phyloP scores from a whole-genome alignment of 2,113 vertebrate species.

The Daubentonia madagascariensis region DNA sequence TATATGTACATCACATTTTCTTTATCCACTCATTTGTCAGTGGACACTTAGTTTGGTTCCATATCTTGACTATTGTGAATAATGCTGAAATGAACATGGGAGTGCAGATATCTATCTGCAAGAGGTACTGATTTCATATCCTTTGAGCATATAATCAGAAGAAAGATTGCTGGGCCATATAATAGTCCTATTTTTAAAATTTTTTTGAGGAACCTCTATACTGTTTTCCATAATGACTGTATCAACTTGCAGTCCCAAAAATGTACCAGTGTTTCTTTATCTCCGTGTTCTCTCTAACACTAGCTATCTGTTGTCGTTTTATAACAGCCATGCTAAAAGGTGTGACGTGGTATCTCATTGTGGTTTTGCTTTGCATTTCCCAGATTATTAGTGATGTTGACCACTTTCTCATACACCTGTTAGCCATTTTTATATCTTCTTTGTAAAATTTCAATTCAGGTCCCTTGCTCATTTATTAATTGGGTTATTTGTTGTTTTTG shows the following conservation, averaged over 20 bases:
- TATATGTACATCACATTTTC: background rate
- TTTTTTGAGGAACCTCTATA: background rate
- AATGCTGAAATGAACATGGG: background rate
- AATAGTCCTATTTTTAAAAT: background rate
- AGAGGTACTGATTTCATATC: background rate
- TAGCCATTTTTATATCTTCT: background rate
- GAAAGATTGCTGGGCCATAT: background rate
- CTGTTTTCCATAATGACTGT: background rate
- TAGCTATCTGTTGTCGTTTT: background rate
- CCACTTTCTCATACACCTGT: background rate
- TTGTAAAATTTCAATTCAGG: background rate
- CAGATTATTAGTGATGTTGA: background rate
- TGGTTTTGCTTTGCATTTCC: background rate
- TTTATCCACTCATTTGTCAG: background rate
- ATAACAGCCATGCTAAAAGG: background rate
- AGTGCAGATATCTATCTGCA: no score
- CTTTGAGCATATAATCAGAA: background rate
- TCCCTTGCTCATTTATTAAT: background rate
- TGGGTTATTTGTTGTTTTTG: background rate
- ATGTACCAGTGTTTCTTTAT: rapidly evolving
- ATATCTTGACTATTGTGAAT: no score
- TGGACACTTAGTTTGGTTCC: background rate
- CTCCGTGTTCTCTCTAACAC: no score
- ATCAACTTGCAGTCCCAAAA: background rate
- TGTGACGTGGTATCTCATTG: background rate